Percentiles rank a stretch among this genome's conserved stretches.
Conservation (phyloP, 2,113 vertebrate genomes). For the Lepus americanus region DNA sequence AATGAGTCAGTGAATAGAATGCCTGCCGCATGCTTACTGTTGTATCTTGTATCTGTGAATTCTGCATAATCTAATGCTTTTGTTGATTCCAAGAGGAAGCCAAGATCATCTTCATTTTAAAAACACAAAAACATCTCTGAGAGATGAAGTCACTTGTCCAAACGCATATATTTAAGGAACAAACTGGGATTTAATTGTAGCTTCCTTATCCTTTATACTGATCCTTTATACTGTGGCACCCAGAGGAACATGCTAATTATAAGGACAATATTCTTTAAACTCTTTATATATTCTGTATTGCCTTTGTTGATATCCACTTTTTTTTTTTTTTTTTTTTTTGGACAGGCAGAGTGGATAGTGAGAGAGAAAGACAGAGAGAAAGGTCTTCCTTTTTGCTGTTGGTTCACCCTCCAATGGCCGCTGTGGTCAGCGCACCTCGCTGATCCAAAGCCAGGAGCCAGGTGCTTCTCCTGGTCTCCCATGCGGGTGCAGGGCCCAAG, state of each 20-base stretch:
- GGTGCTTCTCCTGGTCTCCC: too few species aligned
- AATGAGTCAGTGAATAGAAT: neutral
- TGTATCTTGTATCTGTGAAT: neutral
- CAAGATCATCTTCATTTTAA: neutral
- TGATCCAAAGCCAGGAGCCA: too few species aligned
- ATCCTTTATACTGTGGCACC: neutral
- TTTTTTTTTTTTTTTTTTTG: too few species aligned
- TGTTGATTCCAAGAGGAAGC: neutral
- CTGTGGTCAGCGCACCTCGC: too few species aligned
- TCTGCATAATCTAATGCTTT: neutral
- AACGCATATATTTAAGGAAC: neutral
- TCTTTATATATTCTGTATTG: neutral
- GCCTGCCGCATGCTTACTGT: neutral
- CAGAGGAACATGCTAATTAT: neutral
- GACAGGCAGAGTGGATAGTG: too few species aligned
- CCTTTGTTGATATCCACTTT: neutral
- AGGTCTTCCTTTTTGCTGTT: too few species aligned
- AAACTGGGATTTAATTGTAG: neutral
- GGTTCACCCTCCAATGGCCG: too few species aligned
- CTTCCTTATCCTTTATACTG: neutral
- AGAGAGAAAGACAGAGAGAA: too few species aligned
- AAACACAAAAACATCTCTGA: neutral
- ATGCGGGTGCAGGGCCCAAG: too few species aligned
- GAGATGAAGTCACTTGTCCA: neutral
- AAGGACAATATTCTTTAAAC: neutral